A percentile compares a stretch with the other conserved stretches of the same genome.
Evolutionary conservation across 2,888 invertebrate species (phyloP).

Genomic region (Sinotaia quadrata): DNA sequence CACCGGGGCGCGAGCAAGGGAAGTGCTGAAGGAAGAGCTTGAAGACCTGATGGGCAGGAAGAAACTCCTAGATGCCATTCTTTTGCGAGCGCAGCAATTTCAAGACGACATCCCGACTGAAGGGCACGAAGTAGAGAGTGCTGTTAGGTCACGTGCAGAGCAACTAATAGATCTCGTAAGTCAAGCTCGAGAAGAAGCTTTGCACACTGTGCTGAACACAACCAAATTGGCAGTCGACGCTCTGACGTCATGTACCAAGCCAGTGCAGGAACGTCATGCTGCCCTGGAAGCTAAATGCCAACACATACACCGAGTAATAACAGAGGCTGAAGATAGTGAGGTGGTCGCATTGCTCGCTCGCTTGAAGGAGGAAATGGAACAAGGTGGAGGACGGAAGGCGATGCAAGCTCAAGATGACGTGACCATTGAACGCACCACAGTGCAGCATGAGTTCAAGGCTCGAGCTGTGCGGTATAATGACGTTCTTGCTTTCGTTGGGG

Average conservation of each 20-base stretch:
- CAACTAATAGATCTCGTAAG: background rate
- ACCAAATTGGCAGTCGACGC: background rate
- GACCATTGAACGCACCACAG: constrained; percentile 12
- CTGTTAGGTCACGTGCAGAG: background rate
- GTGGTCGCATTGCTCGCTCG: constrained; percentile 20
- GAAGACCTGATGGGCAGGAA: background rate
- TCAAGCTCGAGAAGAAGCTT: background rate
- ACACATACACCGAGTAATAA: constrained; percentile 1
- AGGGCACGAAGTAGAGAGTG: background rate
- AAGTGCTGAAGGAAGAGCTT: constrained; percentile 4
- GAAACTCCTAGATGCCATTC: constrained; percentile 4
- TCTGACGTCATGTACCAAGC: constrained; percentile 1
- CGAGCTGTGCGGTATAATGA: background rate
- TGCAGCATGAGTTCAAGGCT: background rate
- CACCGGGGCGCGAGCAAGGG: constrained; percentile 5
- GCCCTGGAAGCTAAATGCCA: background rate
- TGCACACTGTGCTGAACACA: background rate
- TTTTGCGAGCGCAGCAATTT: background rate
- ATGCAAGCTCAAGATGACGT: background rate
- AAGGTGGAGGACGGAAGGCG: background rate
- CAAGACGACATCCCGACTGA: constrained; percentile 1
- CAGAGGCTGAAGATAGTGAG: constrained; percentile 20
- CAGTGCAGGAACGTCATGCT: background rate
- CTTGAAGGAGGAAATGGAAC: constrained; percentile 2
- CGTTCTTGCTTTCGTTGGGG: constrained; percentile 14